A percentile compares a stretch with the other conserved stretches of the same genome.
Conservation (phyloP, 2,113 vertebrate species). For the Cyprinodon tularosa region DNA sequence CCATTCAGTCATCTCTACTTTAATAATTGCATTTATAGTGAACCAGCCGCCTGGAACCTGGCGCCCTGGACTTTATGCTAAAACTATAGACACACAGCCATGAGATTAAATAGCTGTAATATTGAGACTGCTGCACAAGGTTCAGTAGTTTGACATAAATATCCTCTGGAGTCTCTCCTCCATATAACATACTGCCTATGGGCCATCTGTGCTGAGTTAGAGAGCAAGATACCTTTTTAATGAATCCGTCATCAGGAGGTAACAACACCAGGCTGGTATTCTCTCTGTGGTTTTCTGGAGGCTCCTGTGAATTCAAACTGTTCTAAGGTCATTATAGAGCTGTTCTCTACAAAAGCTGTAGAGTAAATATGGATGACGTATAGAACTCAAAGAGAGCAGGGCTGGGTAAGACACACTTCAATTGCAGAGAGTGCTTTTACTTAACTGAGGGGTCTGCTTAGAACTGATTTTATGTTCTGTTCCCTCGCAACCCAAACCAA, state of each 20-base stretch:
- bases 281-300: conserved; percentile 22
- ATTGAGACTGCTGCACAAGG: conserved; percentile 35
- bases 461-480: conserved; percentile 3
- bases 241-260: conserved; percentile 58
- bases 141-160: conserved; percentile 58
- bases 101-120: conserved; percentile 59
- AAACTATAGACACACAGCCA: conserved; percentile 44
- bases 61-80: conserved; percentile 25
- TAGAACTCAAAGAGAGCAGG: conserved; percentile 10
- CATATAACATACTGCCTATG: conserved; percentile 33
- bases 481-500: not conserved
- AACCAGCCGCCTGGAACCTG: conserved; percentile 39
- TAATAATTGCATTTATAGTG: conserved; percentile 48
- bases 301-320: conserved; percentile 20
- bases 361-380: conserved; percentile 29
- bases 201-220: conserved; percentile 68
- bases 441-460: conserved; percentile 33
- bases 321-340: conserved; percentile 23
- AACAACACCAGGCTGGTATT: conserved; percentile 30
- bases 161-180: conserved; percentile 38
- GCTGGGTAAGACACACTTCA: conserved; percentile 17
- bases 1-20: conserved; percentile 17
- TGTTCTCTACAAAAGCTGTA: conserved; percentile 3
- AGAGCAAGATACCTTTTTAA: conserved; percentile 59
- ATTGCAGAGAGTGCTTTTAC: conserved; percentile 13